Conservation (phyloP, 2,888 invertebrate species). For the Autographa pulchrina region DNA sequence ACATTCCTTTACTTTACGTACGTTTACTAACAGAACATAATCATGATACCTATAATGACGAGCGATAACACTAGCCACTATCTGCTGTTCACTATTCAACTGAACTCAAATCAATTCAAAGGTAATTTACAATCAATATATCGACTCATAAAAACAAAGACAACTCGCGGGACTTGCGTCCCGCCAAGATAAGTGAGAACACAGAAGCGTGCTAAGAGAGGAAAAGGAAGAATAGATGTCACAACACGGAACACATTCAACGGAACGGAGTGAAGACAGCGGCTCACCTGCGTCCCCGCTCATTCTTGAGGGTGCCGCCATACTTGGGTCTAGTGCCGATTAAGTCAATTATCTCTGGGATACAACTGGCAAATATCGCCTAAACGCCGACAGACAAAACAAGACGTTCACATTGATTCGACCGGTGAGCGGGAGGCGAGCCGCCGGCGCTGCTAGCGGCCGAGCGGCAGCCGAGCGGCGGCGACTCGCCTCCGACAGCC, state of each 20-base stretch:
- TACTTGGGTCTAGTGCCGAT: constrained; percentile 99
- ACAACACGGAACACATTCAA: constrained; percentile 90
- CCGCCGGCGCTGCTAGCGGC: constrained; percentile 60
- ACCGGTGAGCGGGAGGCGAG: constrained; percentile 70
- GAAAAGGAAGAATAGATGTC: constrained; percentile 88
- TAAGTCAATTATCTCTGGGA: constrained; percentile 99
- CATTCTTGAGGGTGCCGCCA: constrained; percentile 99
- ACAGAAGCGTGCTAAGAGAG: constrained; percentile 90
- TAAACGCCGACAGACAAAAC: constrained; percentile 92
- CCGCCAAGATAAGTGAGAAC: constrained; percentile 89
- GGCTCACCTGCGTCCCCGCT: constrained; percentile 99
- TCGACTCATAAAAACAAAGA: constrained; percentile 88
- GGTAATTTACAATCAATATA: constrained; percentile 86
- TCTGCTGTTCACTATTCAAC: constrained; percentile 88
- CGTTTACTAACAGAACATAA: constrained; percentile 88
- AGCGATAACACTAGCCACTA: constrained; percentile 89
- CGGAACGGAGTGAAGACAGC: constrained; percentile 90
- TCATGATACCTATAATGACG: constrained; percentile 88
- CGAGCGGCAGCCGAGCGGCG: constrained; percentile 45
- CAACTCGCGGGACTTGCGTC: constrained; percentile 87
- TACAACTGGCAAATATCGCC: constrained; percentile 99
- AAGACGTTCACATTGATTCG: constrained; percentile 89
- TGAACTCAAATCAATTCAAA: constrained; percentile 87
- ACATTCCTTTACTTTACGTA: constrained; percentile 85
- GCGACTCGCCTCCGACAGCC: constrained; percentile 57